These are phyloP conservation scores for Cynopterus brachyotis DNA, from an alignment of 2,113 vertebrate genomes.

Conservation along the genomic window DNA sequence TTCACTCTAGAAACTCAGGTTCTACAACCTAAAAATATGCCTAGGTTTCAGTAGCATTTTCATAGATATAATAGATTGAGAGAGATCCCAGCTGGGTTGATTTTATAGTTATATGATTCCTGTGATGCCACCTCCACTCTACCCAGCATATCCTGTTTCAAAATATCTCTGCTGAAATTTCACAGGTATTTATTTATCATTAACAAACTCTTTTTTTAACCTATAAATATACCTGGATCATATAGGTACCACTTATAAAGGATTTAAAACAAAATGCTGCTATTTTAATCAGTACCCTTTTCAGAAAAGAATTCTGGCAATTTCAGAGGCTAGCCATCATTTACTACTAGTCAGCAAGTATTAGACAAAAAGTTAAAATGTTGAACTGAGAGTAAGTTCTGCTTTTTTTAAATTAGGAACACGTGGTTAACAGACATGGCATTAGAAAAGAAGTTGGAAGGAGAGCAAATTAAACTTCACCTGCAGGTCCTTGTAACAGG, in stretches of 20 bases:
- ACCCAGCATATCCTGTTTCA: not conserved
- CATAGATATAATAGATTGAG: not conserved
- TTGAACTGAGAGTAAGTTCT: not conserved
- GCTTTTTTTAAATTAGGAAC: not conserved
- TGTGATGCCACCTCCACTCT: not conserved
- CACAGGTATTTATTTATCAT: not conserved
- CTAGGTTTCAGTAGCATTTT: not conserved
- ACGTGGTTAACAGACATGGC: not conserved
- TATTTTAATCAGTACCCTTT: not conserved
- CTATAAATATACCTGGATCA: not conserved
- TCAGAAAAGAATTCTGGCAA: not conserved
- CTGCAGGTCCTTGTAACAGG: not conserved
- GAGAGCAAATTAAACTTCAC: not conserved
- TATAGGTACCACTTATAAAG: not conserved
- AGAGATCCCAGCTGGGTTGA: not conserved
- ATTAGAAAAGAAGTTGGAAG: not conserved
- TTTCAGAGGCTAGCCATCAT: not conserved
- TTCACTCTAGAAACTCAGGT: not conserved
- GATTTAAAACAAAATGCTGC: not conserved
- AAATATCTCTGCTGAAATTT: conserved; percentile 13
- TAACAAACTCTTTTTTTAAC: conserved; percentile 11
- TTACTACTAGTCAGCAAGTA: not conserved
- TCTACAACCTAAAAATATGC: not conserved
- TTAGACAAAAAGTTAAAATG: not conserved
- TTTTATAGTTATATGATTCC: not conserved